A percentile compares a stretch with the other conserved stretches of the same genome.
phyloP scores from a whole-genome alignment of 2,113 vertebrate genomes.

The Thomomys bottae region DNA sequence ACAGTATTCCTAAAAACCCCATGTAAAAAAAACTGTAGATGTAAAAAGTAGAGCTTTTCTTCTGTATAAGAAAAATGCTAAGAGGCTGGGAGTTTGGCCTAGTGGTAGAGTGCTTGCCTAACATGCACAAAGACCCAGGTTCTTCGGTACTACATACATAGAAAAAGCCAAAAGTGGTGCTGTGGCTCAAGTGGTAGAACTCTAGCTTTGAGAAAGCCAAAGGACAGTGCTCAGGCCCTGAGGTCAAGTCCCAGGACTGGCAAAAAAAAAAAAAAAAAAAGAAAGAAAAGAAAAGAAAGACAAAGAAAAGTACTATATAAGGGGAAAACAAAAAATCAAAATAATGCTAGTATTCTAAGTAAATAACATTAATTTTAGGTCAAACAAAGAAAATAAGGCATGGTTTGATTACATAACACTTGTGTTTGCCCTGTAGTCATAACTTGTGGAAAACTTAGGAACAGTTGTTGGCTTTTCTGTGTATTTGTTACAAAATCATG shows the following conservation, averaged over 20 bases:
- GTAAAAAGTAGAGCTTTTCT: constrained; percentile 57
- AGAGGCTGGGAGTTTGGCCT: too few relatives aligned
- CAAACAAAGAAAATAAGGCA: constrained; percentile 31
- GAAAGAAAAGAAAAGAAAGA: too few relatives aligned
- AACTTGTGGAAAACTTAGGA: constrained; percentile 8
- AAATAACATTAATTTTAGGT: constrained; percentile 37
- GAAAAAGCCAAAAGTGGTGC: too few relatives aligned
- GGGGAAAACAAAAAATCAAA: constrained; percentile 61
- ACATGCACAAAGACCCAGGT: too few relatives aligned
- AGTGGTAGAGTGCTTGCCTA: too few relatives aligned
- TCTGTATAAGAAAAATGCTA: constrained; percentile 25
- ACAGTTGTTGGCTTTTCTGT: constrained; percentile 1
- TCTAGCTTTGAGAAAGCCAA: too few relatives aligned
- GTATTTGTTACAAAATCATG: constrained; percentile 20
- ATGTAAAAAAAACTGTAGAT: constrained; percentile 37
- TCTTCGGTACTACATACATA: too few relatives aligned
- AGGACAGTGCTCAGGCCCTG: too few relatives aligned
- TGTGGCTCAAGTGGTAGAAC: too few relatives aligned
- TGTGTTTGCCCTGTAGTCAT: constrained; percentile 20
- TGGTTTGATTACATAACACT: background rate
- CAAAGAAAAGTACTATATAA: too few relatives aligned
- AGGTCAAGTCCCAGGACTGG: too few relatives aligned
- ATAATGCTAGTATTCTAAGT: background rate
- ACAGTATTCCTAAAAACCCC: constrained; percentile 43
- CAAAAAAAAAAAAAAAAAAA: too few relatives aligned